A percentile compares a stretch with the other conserved stretches of the same genome.
Evolutionary conservation across 1,140 invertebrate genomes (phyloP).

Genomic region (Nautilus pompilius): DNA sequence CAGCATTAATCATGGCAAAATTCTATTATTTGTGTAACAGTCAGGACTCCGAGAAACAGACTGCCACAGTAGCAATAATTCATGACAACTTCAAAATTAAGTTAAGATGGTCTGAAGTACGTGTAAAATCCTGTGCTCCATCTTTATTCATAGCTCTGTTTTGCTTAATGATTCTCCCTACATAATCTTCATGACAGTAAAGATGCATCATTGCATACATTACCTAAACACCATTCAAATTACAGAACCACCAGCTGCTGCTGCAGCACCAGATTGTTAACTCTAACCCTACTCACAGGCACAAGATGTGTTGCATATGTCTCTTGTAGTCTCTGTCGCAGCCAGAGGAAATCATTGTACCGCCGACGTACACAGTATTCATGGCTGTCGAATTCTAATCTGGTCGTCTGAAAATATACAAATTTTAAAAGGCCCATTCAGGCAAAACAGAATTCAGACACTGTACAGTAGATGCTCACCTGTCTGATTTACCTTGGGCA

Average conservation of each 20-base stretch:
- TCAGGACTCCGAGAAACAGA: too few relatives aligned
- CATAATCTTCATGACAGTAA: conserved; percentile 68
- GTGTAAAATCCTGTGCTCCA: too few relatives aligned
- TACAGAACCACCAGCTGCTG: too few relatives aligned
- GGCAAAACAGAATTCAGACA: conserved; percentile 59
- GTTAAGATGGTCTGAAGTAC: too few relatives aligned
- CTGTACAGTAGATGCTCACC: neutral
- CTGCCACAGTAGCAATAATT: too few relatives aligned
- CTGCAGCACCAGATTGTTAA: too few relatives aligned
- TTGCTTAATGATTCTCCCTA: too few relatives aligned
- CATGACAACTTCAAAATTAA: too few relatives aligned
- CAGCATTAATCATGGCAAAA: too few relatives aligned
- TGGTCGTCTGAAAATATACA: conserved; percentile 62
- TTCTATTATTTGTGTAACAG: too few relatives aligned
- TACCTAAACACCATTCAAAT: conserved; percentile 68
- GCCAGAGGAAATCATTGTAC: conserved; percentile 76
- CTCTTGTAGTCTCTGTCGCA: conserved; percentile 67
- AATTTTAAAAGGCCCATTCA: conserved; percentile 65
- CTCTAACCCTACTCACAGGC: conserved; percentile 64
- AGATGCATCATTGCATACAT: conserved; percentile 74
- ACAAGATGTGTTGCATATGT: conserved; percentile 68
- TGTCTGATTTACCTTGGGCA: too few relatives aligned
- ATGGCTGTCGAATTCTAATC: conserved; percentile 65
- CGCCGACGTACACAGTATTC: conserved; percentile 69
- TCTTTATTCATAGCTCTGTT: too few relatives aligned